Evolutionary conservation across 2,888 invertebrate species (phyloP).

Genomic region (Anorthoa munda): DNA sequence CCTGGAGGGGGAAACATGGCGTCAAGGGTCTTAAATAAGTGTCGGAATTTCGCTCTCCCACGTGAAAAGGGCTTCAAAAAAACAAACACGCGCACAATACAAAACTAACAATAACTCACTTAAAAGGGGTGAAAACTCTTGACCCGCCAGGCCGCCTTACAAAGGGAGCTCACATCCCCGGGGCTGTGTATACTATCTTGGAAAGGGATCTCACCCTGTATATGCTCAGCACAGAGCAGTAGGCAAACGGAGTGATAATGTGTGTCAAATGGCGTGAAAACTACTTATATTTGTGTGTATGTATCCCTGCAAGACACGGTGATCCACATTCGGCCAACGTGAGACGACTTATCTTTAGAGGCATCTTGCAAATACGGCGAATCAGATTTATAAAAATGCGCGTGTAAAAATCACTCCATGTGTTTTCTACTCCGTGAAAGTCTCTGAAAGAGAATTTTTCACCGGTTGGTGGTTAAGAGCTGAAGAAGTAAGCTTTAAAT

Average conservation of each 20-base stretch:
- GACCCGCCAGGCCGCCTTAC: conserved; percentile 62
- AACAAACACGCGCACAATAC: conserved; percentile 54
- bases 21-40: conserved; percentile 50
- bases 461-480: not conserved
- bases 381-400: not conserved
- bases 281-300: not conserved
- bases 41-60: conserved; percentile 50
- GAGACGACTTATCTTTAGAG: not conserved
- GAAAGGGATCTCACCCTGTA: conserved; percentile 49
- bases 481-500: conserved; percentile 26
- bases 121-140: conserved; percentile 72
- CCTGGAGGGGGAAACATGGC: conserved; percentile 23
- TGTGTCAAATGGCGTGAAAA: conserved; percentile 5
- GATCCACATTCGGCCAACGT: not conserved
- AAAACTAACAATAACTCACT: conserved; percentile 69
- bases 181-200: conserved; percentile 54
- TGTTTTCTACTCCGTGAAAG: not conserved
- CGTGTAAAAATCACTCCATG: not conserved
- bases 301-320: not conserved
- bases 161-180: conserved; percentile 58
- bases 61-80: conserved; percentile 52
- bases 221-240: conserved; percentile 16
- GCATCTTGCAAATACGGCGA: not conserved
- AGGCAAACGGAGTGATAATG: conserved; percentile 41
- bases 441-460: not conserved